Conservation (phyloP, 2,797 vertebrate species). For the Dallia pectoralis region DNA sequence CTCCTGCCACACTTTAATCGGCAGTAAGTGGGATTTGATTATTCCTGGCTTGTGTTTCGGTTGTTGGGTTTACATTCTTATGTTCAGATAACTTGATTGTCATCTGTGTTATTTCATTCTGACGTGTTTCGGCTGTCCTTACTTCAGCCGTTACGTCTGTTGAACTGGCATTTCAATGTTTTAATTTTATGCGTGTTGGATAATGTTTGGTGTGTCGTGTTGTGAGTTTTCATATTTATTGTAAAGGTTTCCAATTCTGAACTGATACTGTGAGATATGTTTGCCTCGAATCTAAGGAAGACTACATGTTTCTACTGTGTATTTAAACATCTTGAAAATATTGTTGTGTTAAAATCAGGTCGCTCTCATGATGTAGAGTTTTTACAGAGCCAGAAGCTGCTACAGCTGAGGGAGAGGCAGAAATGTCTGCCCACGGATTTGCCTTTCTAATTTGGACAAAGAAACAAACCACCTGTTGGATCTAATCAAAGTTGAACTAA, state of each 20-base stretch:
- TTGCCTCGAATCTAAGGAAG: slow-evolving; percentile 14
- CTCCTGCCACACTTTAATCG: not conserved
- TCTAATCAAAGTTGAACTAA: not conserved
- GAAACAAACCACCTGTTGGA: not conserved
- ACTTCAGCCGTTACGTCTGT: not conserved
- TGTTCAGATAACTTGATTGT: not conserved
- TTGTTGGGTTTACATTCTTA: slow-evolving; percentile 1
- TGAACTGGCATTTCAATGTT: not conserved
- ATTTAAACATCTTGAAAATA: too few relatives aligned
- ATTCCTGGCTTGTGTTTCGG: not conserved
- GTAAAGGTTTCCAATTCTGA: slow-evolving; percentile 5
- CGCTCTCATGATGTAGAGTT: not conserved
- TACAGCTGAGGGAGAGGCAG: not conserved
- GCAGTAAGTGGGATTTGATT: not conserved
- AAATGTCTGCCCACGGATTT: not conserved
- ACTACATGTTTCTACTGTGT: slow-evolving; percentile 5
- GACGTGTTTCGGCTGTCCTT: not conserved
- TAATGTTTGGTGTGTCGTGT: slow-evolving; percentile 10
- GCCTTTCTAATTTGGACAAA: not conserved
- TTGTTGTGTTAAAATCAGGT: not conserved
- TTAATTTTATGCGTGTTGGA: slow-evolving; percentile 17
- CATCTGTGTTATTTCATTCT: not conserved
- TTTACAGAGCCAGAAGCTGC: not conserved
- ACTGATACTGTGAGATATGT: slow-evolving; percentile 24
- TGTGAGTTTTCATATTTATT: slow-evolving; percentile 51